Conservation (phyloP, 1,140 invertebrate genomes). For the Drosophila truncata region DNA sequence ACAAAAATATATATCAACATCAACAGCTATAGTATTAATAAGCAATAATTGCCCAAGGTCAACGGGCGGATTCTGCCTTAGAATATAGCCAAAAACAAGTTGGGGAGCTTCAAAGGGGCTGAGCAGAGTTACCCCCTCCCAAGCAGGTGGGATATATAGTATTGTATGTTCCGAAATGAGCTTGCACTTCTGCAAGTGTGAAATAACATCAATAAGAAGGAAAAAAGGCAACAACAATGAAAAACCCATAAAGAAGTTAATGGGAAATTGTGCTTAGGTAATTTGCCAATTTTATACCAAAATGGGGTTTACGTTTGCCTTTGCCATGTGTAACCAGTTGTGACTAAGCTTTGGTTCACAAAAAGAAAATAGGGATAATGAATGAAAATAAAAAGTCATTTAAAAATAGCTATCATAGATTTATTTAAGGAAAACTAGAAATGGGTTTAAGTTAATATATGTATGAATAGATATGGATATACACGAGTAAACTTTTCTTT, state of each 20-base stretch:
- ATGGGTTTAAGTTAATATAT: background rate
- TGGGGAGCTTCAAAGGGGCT: constrained; percentile 3
- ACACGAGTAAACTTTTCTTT: too few relatives aligned
- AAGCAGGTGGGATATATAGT: constrained; percentile 20
- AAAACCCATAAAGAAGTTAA: constrained; percentile 48
- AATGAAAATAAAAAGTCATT: background rate
- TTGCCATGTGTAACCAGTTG: constrained; percentile 19
- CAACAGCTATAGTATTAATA: constrained; percentile 60
- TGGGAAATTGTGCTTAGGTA: constrained; percentile 48
- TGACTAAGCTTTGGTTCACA: constrained; percentile 7
- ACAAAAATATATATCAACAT: constrained; percentile 16
- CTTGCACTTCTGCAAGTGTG: constrained; percentile 57
- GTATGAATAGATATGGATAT: too few relatives aligned
- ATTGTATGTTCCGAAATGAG: constrained; percentile 43
- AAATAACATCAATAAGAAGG: constrained; percentile 33
- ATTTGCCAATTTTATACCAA: constrained; percentile 34
- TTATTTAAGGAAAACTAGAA: background rate
- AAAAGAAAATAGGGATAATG: background rate
- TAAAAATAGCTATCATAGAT: background rate
- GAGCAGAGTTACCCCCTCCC: background rate
- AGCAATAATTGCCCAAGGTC: constrained; percentile 79
- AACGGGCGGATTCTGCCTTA: constrained; percentile 58
- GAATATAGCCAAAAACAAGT: constrained; percentile 60
- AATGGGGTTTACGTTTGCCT: constrained; percentile 29
- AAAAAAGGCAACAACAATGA: constrained; percentile 10